Evolutionary conservation across 2,113 vertebrate species (phyloP).

Genomic region (human): DNA sequence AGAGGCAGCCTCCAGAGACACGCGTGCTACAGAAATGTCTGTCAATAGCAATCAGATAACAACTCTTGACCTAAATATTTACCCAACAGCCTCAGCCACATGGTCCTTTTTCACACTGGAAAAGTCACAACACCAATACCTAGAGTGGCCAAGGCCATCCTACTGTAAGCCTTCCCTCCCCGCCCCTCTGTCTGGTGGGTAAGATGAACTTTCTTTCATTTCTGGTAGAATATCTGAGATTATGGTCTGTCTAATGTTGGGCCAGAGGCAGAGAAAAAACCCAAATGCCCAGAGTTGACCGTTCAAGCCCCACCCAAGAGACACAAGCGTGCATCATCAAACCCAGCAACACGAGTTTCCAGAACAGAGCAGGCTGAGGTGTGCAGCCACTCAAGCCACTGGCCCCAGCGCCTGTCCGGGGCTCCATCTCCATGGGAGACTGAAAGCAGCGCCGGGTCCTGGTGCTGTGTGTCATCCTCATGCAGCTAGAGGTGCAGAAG

Average conservation of each 20-base stretch:
- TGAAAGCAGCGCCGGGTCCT: constrained; percentile 75
- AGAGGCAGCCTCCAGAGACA: not conserved
- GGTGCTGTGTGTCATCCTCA: constrained; percentile 74
- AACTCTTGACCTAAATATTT: not conserved
- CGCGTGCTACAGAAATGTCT: not conserved
- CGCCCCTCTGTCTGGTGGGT: fast-evolving
- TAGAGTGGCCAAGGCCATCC: not conserved
- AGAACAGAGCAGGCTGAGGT: not conserved
- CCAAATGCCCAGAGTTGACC: not conserved
- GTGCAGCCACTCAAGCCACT: not conserved
- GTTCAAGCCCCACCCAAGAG: fast-evolving
- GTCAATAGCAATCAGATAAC: not conserved
- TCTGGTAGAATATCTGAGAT: not conserved
- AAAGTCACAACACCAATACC: not conserved
- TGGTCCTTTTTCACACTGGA: not conserved
- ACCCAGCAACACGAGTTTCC: not conserved
- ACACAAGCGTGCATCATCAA: fast-evolving
- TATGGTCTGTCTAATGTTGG: not conserved
- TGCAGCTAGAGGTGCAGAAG: no score
- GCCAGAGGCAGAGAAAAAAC: not conserved
- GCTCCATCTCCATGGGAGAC: constrained; percentile 83
- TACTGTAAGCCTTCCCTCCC: no score
- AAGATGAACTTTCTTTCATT: not conserved
- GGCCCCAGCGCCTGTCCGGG: constrained; percentile 37
- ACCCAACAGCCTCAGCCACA: not conserved